Base-by-base conservation (phyloP, 2,797 vertebrate species). In the Syngnathus rostellatus region DNA sequence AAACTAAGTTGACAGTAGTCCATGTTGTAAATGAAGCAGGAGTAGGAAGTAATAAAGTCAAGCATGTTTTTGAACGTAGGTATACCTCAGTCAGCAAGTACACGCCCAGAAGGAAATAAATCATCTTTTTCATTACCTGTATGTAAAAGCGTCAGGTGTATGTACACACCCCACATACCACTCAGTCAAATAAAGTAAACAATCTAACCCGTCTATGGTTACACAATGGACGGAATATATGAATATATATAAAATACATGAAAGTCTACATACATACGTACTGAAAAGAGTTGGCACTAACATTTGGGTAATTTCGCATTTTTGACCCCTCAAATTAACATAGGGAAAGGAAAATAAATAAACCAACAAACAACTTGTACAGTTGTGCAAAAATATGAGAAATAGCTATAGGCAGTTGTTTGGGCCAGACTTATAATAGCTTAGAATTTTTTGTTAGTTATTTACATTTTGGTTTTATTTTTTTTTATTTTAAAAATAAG, bases 101-200 rank as follows among this genome's bases (percentile, higher is more conserved):
- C 62, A 63, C 62, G 37, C 62, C 62, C 62, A 25, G 3, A 23
- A 63, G 62, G 25, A 39, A 40, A 40, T 40, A n/a, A 39, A 39
- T 60, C 10, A 60, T 11, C 58, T 5, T n/a, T 19, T 9, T 9
- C 14, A 55, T 14, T 11, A 57, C 50, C 8, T 17, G 55, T 17
- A 6, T 14, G 16, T 16, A 5, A 60, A 38, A 21, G 58, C 12
- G 19, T 19, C 59, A 61, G 19, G 59, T 43, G 59, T 54, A 54
- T 39, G 57, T 38, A 57, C 55, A 57, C 31, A 57, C 55, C 55
- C 37, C 17, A 7, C 53, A 37, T 16, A 7, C 0, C 23, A 16
- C 12, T 14, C 25, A 31, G 12, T 31, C 54, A 31, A 12, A 6
- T 14, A 37, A 31, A 17, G 11, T 16, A 17, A 4, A 31, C 5